phyloP scores from a whole-genome alignment of 2,888 invertebrate species.

The Bruchidius siliquastri region DNA sequence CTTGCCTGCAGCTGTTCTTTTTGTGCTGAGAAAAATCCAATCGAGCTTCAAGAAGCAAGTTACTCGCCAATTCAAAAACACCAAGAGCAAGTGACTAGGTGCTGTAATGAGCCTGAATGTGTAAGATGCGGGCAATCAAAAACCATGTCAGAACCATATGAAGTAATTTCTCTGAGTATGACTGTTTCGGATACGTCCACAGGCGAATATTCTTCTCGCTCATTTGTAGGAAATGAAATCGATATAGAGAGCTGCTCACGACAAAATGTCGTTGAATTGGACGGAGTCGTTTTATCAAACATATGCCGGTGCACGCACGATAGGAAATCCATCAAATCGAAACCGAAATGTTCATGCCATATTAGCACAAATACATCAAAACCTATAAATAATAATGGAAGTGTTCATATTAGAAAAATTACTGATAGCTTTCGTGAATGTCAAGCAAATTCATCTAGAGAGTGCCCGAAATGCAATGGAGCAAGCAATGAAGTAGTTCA shows the following conservation, averaged over 20 bases:
- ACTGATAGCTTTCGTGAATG: background rate
- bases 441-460: too few species aligned
- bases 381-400: background rate
- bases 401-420: background rate
- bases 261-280: background rate
- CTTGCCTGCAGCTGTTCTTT: background rate
- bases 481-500: too few species aligned
- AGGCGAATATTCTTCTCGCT: background rate
- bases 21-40: background rate
- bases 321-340: background rate
- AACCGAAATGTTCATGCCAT: background rate
- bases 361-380: background rate
- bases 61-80: too few species aligned
- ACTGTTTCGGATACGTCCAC: background rate
- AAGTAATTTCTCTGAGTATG: background rate
- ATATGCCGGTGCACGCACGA: background rate
- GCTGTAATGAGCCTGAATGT: too few species aligned
- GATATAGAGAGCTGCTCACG: background rate
- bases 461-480: too few species aligned
- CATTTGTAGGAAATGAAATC: background rate
- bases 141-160: background rate
- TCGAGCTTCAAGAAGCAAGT: too few species aligned
- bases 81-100: too few species aligned
- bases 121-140: background rate
- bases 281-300: background rate